Conservation (phyloP, 2,113 vertebrate species). For the Ciconia boyciana region DNA sequence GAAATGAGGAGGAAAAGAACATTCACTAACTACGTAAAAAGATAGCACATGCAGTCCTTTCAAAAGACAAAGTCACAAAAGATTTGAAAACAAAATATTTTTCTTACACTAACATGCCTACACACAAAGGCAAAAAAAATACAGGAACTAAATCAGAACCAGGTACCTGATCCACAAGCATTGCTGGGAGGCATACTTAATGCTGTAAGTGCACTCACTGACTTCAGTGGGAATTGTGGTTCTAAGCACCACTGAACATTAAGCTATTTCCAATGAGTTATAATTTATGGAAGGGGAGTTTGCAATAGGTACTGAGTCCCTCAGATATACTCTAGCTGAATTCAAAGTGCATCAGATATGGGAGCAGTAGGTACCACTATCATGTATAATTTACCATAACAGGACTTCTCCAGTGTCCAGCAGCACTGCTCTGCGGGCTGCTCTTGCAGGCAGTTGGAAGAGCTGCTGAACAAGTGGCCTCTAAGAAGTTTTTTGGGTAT, state of each 20-base stretch:
- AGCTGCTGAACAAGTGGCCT: background rate
- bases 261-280: slow-evolving; percentile 10
- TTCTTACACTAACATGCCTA: background rate
- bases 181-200: background rate
- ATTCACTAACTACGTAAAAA: background rate
- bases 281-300: slow-evolving; percentile 7
- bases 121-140: background rate
- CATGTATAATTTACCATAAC: background rate
- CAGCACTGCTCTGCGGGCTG: background rate
- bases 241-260: background rate
- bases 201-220: background rate
- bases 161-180: background rate
- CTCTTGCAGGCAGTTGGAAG: background rate
- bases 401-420: background rate
- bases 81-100: background rate
- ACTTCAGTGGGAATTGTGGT: background rate
- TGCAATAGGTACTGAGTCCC: background rate
- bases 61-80: background rate
- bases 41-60: background rate
- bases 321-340: background rate
- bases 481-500: background rate
- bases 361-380: background rate
- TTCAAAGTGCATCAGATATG: background rate
- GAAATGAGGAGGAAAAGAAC: background rate
- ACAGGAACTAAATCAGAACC: background rate